phyloP scores from a whole-genome alignment of 2,113 vertebrate genomes.

The Calidris pugnax region DNA sequence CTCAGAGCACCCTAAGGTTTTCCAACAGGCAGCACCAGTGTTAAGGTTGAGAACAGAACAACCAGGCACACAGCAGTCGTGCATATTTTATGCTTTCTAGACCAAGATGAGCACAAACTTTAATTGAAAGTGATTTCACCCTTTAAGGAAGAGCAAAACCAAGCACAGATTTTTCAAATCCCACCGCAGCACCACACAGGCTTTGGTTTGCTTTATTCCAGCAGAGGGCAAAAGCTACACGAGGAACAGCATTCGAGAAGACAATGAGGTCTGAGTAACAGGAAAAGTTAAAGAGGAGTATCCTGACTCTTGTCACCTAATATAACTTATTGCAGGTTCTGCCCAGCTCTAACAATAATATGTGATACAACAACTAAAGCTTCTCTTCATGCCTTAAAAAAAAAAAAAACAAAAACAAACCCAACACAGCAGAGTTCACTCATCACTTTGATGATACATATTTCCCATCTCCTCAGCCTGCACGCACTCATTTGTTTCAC shows the following conservation, averaged over 20 bases:
- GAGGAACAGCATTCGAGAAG: not conserved
- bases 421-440: not conserved
- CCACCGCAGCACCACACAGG: not conserved
- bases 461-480: not conserved
- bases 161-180: not conserved
- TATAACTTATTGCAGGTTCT: not conserved
- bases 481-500: not conserved
- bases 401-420: no score
- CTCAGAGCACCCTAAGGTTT: not conserved
- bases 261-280: not conserved
- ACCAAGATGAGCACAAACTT: not conserved
- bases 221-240: constrained; percentile 2
- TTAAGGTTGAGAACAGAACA: not conserved
- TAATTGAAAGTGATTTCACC: not conserved
- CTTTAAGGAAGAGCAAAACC: not conserved
- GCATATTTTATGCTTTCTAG: not conserved
- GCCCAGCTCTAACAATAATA: not conserved
- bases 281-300: not conserved
- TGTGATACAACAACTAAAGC: not conserved
- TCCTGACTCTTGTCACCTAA: not conserved
- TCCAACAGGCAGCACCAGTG: rapidly evolving
- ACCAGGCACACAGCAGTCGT: not conserved
- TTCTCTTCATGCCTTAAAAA: not conserved
- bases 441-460: not conserved
- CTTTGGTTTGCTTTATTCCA: not conserved